Evolutionary conservation across 2,113 vertebrate species (phyloP).

Genomic region (Hippocampus barbouri): DNA sequence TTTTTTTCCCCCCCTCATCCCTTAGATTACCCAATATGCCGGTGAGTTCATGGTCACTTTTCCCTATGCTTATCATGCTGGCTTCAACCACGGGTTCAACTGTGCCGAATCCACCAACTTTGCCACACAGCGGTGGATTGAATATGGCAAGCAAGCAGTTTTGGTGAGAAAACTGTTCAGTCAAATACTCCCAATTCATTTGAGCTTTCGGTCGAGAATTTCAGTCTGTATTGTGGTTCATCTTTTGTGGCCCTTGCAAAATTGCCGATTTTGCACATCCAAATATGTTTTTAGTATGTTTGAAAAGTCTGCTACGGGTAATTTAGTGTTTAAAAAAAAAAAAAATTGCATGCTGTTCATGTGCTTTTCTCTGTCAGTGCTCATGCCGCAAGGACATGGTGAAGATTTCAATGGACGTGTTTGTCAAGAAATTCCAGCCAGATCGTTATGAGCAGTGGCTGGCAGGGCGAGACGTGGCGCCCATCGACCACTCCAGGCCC

Average conservation of each 20-base stretch:
- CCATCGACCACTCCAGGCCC: constrained; percentile 87
- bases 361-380: constrained; percentile 71
- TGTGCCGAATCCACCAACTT: constrained; percentile 98
- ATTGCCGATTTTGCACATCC: too few species aligned
- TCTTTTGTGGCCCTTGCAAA: too few species aligned
- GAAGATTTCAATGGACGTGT: constrained; percentile 98
- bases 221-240: too few species aligned
- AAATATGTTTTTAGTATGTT: too few species aligned
- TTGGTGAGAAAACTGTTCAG: constrained; percentile 72
- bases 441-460: constrained; percentile 94
- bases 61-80: constrained; percentile 93
- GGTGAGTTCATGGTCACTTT: constrained; percentile 98
- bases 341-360: neutral
- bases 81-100: constrained; percentile 98
- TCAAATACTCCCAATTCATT: neutral
- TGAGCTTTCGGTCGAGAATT: neutral
- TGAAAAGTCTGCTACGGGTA: too few species aligned
- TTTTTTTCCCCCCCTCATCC: neutral
- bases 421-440: constrained; percentile 93
- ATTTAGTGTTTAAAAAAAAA: too few species aligned
- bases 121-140: constrained; percentile 93
- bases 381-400: constrained; percentile 98
- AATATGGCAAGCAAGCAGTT: constrained; percentile 93
- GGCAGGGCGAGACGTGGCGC: constrained; percentile 78
- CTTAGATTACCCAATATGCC: constrained; percentile 90